A percentile compares a stretch with the other conserved stretches of the same genome.
Evolutionary conservation across 1,140 invertebrate genomes (phyloP).

Genomic region (Drosophila lini): DNA sequence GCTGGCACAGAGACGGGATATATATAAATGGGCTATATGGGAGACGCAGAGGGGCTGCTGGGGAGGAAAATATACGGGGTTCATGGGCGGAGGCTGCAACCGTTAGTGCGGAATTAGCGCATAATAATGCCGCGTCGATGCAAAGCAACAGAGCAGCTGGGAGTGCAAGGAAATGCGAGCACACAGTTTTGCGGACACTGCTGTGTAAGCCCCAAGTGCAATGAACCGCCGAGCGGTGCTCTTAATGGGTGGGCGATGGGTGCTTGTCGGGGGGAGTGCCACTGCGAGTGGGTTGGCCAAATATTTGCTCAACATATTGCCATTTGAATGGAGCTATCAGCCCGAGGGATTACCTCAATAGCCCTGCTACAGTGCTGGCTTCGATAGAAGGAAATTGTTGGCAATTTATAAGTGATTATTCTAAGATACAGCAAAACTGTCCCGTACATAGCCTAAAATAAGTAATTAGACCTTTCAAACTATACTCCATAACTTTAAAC

Average conservation of each 20-base stretch:
- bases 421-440: too few species aligned
- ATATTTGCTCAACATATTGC: constrained; percentile 70
- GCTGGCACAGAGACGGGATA: constrained; percentile 40
- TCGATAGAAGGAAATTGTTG: background rate
- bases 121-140: constrained; percentile 58
- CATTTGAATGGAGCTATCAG: constrained; percentile 45
- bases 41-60: background rate
- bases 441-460: too few species aligned
- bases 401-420: background rate
- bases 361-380: constrained; percentile 7
- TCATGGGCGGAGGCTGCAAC: constrained; percentile 63
- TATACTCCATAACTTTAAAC: background rate
- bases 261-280: constrained; percentile 5
- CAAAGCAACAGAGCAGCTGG: constrained; percentile 38
- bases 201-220: constrained; percentile 46
- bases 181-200: constrained; percentile 62
- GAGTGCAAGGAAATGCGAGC: constrained; percentile 39
- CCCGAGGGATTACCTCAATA: constrained; percentile 26
- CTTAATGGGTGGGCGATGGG: background rate
- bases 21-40: constrained; percentile 8
- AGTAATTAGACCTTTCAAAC: background rate
- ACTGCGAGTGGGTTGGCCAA: constrained; percentile 47
- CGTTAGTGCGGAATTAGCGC: constrained; percentile 79
- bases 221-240: constrained; percentile 50
- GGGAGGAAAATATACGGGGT: background rate